These are phyloP conservation scores for Anguilla pacifica DNA, from an alignment of 2,797 vertebrate genomes.

Conservation along the genomic window DNA sequence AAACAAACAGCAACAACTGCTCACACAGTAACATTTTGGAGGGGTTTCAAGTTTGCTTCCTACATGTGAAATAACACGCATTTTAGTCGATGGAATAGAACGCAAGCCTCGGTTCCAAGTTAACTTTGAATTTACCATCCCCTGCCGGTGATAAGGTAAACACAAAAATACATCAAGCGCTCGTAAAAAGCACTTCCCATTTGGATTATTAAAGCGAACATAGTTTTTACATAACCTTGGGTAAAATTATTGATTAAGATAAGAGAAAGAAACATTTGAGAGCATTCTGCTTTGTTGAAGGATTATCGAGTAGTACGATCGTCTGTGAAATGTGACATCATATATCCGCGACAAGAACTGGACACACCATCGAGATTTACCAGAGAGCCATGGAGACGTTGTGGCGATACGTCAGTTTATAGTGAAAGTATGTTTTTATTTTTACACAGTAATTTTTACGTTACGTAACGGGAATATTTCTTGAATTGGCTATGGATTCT, in stretches of 20 bases:
- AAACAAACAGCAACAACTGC: not conserved
- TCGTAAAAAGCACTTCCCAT: not conserved
- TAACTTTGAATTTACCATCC: constrained; percentile 13
- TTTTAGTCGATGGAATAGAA: not conserved
- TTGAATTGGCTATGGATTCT: constrained; percentile 24
- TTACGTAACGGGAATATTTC: not conserved
- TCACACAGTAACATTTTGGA: not conserved
- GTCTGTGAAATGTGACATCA: constrained; percentile 45
- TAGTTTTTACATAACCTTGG: not conserved
- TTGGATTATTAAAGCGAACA: not conserved
- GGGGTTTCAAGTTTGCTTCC: not conserved
- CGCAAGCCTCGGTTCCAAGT: not conserved
- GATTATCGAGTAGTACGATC: not conserved
- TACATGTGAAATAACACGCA: not conserved
- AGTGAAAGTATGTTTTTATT: not conserved
- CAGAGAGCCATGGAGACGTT: not conserved
- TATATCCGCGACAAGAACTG: constrained; percentile 40
- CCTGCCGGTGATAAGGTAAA: not conserved
- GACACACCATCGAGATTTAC: not conserved
- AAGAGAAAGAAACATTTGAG: not conserved
- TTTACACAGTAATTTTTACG: not conserved
- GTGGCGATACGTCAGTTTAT: not conserved
- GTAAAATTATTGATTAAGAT: not conserved
- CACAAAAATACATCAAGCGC: not conserved
- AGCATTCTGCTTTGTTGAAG: not conserved